These are phyloP conservation scores for Orestias chungarensis DNA, from an alignment of 2,797 vertebrate species.

Conservation along the genomic window DNA sequence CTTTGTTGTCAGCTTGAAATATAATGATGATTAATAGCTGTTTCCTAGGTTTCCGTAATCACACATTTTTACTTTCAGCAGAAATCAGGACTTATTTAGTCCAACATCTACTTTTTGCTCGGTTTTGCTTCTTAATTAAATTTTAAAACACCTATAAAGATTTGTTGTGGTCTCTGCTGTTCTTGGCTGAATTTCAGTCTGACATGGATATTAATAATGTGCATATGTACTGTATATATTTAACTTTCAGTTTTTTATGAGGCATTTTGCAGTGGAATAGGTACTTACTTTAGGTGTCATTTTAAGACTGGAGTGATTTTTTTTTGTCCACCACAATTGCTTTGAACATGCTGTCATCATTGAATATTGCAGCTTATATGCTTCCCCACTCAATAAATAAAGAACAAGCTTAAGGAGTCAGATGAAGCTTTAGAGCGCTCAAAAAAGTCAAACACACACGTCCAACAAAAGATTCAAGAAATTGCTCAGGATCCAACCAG, in stretches of 20 bases:
- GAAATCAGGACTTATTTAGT: conserved; percentile 8
- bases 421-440: neutral
- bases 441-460: neutral
- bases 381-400: neutral
- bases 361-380: neutral
- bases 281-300: too few species aligned
- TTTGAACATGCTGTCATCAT: too few species aligned
- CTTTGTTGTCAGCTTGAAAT: conserved; percentile 39
- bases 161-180: conserved; percentile 15
- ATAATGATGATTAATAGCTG: conserved; percentile 32
- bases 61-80: conserved; percentile 32
- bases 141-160: neutral
- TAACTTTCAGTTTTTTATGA: neutral
- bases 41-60: conserved; percentile 40
- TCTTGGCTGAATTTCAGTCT: conserved; percentile 29
- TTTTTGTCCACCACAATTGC: too few species aligned
- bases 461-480: neutral
- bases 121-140: neutral
- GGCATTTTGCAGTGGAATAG: neutral
- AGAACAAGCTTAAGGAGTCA: too few species aligned
- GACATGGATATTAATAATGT: neutral
- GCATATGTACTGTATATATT: too few species aligned
- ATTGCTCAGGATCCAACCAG: neutral
- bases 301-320: too few species aligned
- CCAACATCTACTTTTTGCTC: conserved; percentile 12